Evolutionary conservation across 2,113 vertebrate species (phyloP).

Genomic region (Bos taurus): DNA sequence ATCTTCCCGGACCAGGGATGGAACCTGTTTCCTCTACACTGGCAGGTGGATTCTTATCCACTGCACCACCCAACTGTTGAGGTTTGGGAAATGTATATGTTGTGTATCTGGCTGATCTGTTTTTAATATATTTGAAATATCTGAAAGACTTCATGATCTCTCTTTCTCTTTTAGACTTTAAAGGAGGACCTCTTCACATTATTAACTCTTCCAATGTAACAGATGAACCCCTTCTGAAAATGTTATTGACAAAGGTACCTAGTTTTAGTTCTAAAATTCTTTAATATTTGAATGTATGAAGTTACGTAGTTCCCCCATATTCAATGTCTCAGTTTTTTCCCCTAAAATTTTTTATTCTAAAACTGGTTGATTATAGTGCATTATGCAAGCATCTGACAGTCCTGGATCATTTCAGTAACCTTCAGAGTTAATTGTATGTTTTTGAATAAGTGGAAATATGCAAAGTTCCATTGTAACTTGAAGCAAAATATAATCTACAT

Average conservation of each 20-base stretch:
- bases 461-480: background rate
- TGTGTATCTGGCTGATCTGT: background rate
- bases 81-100: background rate
- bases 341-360: background rate
- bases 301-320: background rate
- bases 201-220: slow-evolving; percentile 87
- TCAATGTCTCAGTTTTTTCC: background rate
- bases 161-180: slow-evolving; percentile 80
- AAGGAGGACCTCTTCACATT: slow-evolving; percentile 85
- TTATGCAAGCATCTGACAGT: background rate
- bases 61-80: background rate
- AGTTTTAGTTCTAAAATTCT: background rate
- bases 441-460: background rate
- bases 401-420: background rate
- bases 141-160: background rate
- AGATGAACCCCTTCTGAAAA: slow-evolving; percentile 91
- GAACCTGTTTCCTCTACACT: background rate
- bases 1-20: background rate
- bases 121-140: background rate
- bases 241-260: slow-evolving; percentile 91
- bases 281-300: background rate
- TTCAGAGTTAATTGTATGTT: background rate
- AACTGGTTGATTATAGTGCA: background rate
- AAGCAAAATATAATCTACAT: background rate
- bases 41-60: background rate